phyloP scores from a whole-genome alignment of 2,113 vertebrate genomes.

The Microtus oregoni region DNA sequence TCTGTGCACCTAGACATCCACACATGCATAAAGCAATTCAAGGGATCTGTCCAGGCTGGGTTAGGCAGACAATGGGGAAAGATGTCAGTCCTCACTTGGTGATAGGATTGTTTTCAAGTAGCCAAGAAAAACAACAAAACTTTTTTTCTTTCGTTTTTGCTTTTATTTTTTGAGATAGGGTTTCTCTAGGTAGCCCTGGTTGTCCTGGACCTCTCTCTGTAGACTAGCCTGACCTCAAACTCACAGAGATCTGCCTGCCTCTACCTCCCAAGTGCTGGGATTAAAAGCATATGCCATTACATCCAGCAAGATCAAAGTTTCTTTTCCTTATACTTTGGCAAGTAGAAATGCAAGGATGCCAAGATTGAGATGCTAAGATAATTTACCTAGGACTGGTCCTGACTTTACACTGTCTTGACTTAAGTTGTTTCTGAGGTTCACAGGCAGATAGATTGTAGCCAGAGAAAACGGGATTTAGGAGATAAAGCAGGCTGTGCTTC shows the following conservation, averaged over 20 bases:
- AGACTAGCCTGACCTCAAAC: not conserved
- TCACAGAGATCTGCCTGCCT: not conserved
- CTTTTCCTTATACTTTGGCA: not conserved
- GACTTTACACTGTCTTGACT: not conserved
- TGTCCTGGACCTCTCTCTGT: not conserved
- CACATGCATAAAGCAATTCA: not conserved
- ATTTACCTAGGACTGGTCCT: not conserved
- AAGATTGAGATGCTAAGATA: not conserved
- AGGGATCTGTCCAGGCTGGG: not conserved
- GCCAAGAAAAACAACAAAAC: not conserved
- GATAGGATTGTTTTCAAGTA: not conserved
- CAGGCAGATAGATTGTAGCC: not conserved
- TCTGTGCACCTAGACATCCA: not conserved
- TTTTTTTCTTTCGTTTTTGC: not conserved
- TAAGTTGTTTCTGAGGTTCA: slow-evolving; percentile 7
- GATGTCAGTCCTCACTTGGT: not conserved
- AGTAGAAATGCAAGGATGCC: slow-evolving; percentile 10
- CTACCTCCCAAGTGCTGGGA: not conserved
- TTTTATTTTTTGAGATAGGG: not conserved
- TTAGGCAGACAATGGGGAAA: slow-evolving; percentile 11
- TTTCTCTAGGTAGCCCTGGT: not conserved
- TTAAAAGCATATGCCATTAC: not conserved
- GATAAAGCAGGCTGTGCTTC: not conserved
- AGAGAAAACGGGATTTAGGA: not conserved
- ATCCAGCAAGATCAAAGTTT: not conserved